Base-by-base conservation (phyloP, 2,888 invertebrate species). In the Odontothrips loti region DNA sequence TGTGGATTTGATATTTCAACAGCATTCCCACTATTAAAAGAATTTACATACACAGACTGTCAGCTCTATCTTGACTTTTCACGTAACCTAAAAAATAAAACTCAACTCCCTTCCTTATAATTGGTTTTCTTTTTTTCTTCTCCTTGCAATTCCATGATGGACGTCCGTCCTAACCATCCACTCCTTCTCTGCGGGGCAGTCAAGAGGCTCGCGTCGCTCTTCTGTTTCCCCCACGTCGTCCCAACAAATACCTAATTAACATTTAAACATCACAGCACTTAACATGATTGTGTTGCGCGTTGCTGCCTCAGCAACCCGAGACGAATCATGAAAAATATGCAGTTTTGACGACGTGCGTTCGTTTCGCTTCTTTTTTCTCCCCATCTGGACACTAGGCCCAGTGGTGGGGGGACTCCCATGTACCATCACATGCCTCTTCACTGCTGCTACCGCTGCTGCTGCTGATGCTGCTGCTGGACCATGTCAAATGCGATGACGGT, bases 11-110 rank as follows among this genome's bases (percentile, higher is more conserved):
- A 81, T 81, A 81, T 81, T 80, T 79, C 81, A 80, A 75, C 68
- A 75, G 68, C 27, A 27, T 75, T 75, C 68, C 68, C 27, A 75
- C 68, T 75, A 75, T 27, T 75, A 27, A 23, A 75, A 27, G 68
- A 75, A 75, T 75, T 75, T 27, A 27, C 68, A 75, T 75, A 75
- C 27, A 75, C 68, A 75, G 68, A 75, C 68, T 75, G 68, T 75
- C 68, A 75, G 68, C 68, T 75, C 68, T 75, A 75, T 75, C 68
- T 75, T 75, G 27, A 27, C 23, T 27, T 68, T 68, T 27, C 68
- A 12, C 68, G 68, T 75, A 75, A 86, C 84, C 86, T 86, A 86
- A 85, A 84, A 85, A 86, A 84, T 86, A 85, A 85, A 85, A 84
- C 83, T 82, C 84, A 82, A 83, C 83, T 84, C 82, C 80, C 43